Evolutionary conservation across 2,888 invertebrate species (phyloP), one percentile per base, ranked within the genome.

Genomic region (Piscicola geometra): DNA sequence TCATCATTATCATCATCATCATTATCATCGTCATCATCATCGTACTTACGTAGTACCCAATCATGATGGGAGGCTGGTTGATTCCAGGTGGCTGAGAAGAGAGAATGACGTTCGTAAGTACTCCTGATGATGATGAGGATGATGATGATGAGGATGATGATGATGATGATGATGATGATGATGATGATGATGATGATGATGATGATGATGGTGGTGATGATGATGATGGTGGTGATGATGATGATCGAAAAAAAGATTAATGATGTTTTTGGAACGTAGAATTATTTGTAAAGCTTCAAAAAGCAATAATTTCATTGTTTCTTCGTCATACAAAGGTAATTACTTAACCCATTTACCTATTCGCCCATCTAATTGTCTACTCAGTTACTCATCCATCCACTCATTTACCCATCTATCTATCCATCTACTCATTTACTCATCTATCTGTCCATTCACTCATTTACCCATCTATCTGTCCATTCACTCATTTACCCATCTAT

Each of bases 31-130:
- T 21, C 28, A 50, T 3, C 71, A 30, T 1, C 28, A 41, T 18
- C 18, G 21, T 28, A 21, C 12, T 81, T 81, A 82, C 82, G 80
- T 82, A 82, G 80, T 81, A 82, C 80, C 83, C 81, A 81, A 84
- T 83, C 81, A 84, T 82, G 81, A 84, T 81, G 52, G 82, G 83
- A 25, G 75, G 77, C 25, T 77, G 73, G 69, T 83, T 81, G 79
- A 82, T 81, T 71, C 81, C 81, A 28, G 79, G 78, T 3, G 83
- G 83, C 75, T 84, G 84, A n/a, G 92, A 91, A 76, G 93, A 93
- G 82, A 94, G 89, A 83, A 95, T 91, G 84, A 93, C 92, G 87
- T 94, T 94, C 80, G 93, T 90, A 84, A 95, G 89, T 82, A 91
- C 91, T 79, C 60, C 60, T 56, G 60, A 18, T 25, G 60, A 73